These are phyloP conservation scores for Patiria pectinifera DNA, from an alignment of 53 echinoderm and acorn worm genomes.

Conservation along the genomic window DNA sequence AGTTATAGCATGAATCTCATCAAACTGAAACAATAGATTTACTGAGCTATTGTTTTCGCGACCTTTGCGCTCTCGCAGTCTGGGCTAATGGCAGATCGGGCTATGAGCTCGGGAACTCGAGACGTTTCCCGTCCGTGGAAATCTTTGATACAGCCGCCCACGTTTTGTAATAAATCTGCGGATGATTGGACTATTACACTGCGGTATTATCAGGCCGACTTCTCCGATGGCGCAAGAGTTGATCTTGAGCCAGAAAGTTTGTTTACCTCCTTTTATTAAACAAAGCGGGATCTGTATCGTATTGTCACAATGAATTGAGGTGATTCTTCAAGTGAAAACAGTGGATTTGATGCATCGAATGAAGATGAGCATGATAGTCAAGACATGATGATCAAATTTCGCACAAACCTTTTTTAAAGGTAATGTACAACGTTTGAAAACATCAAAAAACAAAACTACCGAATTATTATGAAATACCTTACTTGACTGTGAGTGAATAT, in stretches of 20 bases:
- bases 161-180: constrained; percentile 12
- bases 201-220: neutral
- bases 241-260: neutral
- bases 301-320: neutral
- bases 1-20: constrained; percentile 12
- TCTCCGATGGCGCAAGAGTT: neutral
- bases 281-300: neutral
- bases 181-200: constrained; percentile 35
- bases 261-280: neutral
- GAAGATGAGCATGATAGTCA: neutral
- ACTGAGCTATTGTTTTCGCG: constrained; percentile 14
- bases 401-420: too few species aligned
- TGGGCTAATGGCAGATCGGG: neutral
- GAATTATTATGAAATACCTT: too few species aligned
- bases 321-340: neutral
- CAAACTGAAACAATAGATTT: constrained; percentile 21
- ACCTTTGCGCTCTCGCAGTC: constrained; percentile 26
- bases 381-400: too few species aligned
- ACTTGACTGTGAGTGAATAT: too few species aligned
- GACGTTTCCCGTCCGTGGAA: neutral
- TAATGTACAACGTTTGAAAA: too few species aligned
- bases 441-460: too few species aligned
- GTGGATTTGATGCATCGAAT: neutral
- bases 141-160: neutral
- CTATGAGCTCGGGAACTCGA: neutral